Conservation (phyloP, 1,140 invertebrate species). For the Penaeus chinensis region DNA sequence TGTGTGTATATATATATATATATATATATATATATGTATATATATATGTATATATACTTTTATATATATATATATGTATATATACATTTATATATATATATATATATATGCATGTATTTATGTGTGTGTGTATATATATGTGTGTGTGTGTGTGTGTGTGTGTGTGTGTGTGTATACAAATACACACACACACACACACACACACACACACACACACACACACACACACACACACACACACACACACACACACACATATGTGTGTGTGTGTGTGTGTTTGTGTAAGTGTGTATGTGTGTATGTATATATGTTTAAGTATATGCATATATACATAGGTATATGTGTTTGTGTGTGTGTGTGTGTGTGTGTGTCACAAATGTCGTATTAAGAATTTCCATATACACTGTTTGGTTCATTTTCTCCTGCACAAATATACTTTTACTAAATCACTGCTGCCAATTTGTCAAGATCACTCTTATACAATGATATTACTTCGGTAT, state of each 20-base stretch:
- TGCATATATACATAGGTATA: conserved; percentile 11
- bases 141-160: conserved; percentile 1
- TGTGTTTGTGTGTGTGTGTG: conserved; percentile 12
- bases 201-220: conserved; percentile 10
- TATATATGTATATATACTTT: not conserved
- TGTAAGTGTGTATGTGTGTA: conserved; percentile 22
- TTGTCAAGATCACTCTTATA: too few relatives aligned
- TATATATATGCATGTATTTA: not conserved
- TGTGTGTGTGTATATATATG: conserved; percentile 4
- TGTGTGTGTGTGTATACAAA: conserved; percentile 14
- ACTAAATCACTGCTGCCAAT: too few relatives aligned
- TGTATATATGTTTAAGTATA: conserved; percentile 11
- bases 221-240: not conserved
- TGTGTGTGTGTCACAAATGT: too few relatives aligned
- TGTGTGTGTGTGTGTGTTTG: conserved; percentile 16
- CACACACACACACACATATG: conserved; percentile 11
- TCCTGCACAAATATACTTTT: too few relatives aligned
- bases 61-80: conserved; percentile 20
- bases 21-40: conserved; percentile 12
- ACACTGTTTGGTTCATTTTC: too few relatives aligned
- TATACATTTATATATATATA: conserved; percentile 23
- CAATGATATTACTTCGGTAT: too few relatives aligned
- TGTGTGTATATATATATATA: conserved; percentile 1
- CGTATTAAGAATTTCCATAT: too few relatives aligned
- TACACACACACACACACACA: conserved; percentile 6